These are phyloP conservation scores for Cephus sareptanus DNA, from an alignment of 2,888 invertebrate genomes.

Conservation along the genomic window DNA sequence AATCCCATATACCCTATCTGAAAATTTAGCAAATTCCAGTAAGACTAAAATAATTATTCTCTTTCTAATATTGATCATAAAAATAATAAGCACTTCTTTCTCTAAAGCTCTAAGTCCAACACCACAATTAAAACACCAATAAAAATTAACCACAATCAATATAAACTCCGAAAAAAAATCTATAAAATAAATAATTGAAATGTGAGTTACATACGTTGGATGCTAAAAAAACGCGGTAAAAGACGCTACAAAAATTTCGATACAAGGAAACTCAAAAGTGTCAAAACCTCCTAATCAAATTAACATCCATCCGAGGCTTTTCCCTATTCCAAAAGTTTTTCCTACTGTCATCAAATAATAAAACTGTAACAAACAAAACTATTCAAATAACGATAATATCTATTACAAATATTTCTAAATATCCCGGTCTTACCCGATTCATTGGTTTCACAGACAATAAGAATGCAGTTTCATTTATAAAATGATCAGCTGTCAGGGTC, in stretches of 20 bases:
- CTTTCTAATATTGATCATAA: background rate
- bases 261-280: background rate
- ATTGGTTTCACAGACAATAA: background rate
- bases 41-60: background rate
- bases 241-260: background rate
- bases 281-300: background rate
- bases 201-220: background rate
- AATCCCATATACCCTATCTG: no score
- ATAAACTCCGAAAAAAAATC: background rate
- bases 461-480: background rate
- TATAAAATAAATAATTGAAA: background rate
- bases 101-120: background rate
- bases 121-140: no score
- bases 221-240: background rate
- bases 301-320: background rate
- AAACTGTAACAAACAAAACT: background rate
- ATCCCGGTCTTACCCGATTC: background rate
- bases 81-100: background rate
- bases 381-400: background rate
- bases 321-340: background rate
- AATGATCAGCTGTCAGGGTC: background rate
- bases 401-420: background rate
- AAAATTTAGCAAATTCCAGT: no score
- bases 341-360: background rate
- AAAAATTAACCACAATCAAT: background rate